Conservation (phyloP, 1,140 invertebrate genomes). For the Rhynchophorus ferrugineus region DNA sequence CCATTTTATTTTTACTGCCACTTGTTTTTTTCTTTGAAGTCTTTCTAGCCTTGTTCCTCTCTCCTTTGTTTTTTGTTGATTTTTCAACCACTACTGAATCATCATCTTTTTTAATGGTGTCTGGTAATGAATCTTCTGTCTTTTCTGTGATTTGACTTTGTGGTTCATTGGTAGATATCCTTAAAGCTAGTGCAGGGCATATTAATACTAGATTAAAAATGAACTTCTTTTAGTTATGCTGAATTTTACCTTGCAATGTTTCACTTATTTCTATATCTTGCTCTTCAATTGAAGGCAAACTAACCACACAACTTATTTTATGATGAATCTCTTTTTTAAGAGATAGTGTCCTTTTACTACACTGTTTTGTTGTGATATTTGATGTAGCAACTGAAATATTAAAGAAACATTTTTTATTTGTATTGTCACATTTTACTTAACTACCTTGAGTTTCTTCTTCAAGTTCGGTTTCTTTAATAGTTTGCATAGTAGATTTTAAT, state of each 20-base stretch:
- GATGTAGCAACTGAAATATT: neutral
- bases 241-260: conserved; percentile 5
- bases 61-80: neutral
- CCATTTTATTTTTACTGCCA: conserved; percentile 21
- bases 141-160: too few relatives aligned
- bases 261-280: conserved; percentile 23
- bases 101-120: conserved; percentile 2
- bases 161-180: neutral
- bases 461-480: conserved; percentile 26
- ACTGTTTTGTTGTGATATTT: neutral
- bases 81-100: too few relatives aligned
- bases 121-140: neutral
- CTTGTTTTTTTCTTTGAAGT: conserved; percentile 10
- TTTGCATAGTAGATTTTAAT: conserved; percentile 28
- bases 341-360: neutral
- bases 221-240: too few relatives aligned
- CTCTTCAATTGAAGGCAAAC: conserved; percentile 26
- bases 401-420: too few relatives aligned
- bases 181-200: neutral
- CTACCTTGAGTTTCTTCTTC: conserved; percentile 14
- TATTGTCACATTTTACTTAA: too few relatives aligned
- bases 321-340: conserved; percentile 11
- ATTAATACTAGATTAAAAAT: neutral
- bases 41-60: conserved; percentile 7
- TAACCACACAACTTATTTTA: conserved; percentile 8